These are phyloP conservation scores for Aphrophora alni DNA, from an alignment of 2,888 invertebrate species.

Conservation along the genomic window DNA sequence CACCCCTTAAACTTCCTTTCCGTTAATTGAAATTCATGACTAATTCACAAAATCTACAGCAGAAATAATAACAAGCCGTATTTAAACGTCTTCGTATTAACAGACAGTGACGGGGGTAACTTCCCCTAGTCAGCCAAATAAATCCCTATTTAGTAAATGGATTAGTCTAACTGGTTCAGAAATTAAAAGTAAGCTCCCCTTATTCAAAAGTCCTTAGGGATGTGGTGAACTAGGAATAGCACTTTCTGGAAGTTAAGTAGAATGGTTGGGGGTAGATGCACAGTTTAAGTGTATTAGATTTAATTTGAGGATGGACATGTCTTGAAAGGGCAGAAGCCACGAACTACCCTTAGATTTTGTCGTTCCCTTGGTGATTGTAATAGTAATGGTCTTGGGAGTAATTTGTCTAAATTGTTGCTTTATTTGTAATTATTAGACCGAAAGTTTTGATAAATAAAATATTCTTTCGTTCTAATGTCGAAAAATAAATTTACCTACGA, in stretches of 20 bases:
- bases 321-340: neutral
- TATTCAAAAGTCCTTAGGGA: neutral
- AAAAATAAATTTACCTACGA: too few relatives aligned
- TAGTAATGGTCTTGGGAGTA: too few relatives aligned
- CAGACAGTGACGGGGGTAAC: neutral
- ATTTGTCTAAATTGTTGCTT: too few relatives aligned
- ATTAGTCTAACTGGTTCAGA: neutral
- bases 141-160: conserved; percentile 6
- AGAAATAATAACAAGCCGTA: too few relatives aligned
- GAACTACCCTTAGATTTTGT: neutral
- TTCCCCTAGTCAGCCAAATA: neutral
- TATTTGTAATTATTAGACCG: too few relatives aligned
- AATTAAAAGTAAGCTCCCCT: neutral
- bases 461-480: too few relatives aligned
- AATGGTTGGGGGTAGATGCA: neutral
- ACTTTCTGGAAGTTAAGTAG: neutral
- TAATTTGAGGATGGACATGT: neutral
- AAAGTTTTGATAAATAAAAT: too few relatives aligned
- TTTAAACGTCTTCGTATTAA: neutral
- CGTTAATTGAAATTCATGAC: too few relatives aligned
- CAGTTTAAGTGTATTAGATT: neutral
- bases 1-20: too few relatives aligned
- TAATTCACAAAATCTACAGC: too few relatives aligned
- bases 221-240: neutral
- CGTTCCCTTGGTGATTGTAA: neutral